Evolutionary conservation across 1,140 invertebrate species (phyloP), one percentile per base, ranked within the genome.

Genomic region (Bombus fervidus): DNA sequence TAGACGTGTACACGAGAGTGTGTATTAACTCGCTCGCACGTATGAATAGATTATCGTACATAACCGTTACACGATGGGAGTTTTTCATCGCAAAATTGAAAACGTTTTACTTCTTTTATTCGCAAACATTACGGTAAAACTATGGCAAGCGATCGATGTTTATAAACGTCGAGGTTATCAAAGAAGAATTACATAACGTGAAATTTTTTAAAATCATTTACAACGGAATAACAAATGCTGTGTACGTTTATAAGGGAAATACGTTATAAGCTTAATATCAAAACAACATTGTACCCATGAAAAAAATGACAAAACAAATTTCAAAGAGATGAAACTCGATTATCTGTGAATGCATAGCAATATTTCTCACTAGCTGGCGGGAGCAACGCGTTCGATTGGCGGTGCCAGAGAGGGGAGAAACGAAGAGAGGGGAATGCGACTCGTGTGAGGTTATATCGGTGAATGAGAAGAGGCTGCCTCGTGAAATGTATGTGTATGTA

Each of bases 401-500:
- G 47, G 18, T 53, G 47, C 47, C 47, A 9, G 39, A 10, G 39
- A 13, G n/a, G 15, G 66, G 18, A 22, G 18, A 37, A 12, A 9
- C 34, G 31, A 37, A 37, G 28, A 12, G 57, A 34, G 66, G 53
- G 53, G 53, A 57, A 53, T 6, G 18, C 9, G 74, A 77, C 28
- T 15, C 25, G 53, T 31, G 77, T 53, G n/a, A 47, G 68, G 28
- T 53, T 69, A 72, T 39, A 6, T 59, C 43, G 68, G 68, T 72
- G 79, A 59, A 81, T 22, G 64, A 39, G 72, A 69, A 41, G 37
- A 53, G 41, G 53, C 12, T 68, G 43, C 37, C 5, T 57, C 47
- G 53, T 22, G 71, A 47, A 85, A 85, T 74, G 83, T n/a, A 43
- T 57, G 73, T 85, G 78, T 81, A 81, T 81, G 59, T 34, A 68